Percentiles rank a stretch among this genome's conserved stretches.
These are phyloP conservation scores for Parnassius orleans DNA, from an alignment of 2,888 invertebrate genomes.

Conservation along the genomic window DNA sequence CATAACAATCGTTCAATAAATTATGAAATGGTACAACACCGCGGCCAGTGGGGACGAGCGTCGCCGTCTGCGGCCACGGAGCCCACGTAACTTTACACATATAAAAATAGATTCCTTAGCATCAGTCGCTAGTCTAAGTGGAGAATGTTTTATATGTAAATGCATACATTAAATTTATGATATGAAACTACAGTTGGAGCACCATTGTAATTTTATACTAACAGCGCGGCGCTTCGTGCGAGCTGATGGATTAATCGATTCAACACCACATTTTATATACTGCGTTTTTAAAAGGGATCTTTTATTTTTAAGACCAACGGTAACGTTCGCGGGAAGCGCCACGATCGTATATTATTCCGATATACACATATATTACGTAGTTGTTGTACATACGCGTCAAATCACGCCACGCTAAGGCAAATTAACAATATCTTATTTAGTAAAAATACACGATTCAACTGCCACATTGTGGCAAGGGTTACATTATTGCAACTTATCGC, in stretches of 20 bases:
- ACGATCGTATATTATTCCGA: neutral
- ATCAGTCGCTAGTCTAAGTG: conserved; percentile 56
- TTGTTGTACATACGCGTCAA: conserved; percentile 9
- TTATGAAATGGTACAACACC: conserved; percentile 37
- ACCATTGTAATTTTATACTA: conserved; percentile 57
- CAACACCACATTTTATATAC: too few relatives aligned
- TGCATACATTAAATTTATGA: conserved; percentile 73
- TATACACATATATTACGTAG: neutral
- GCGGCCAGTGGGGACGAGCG: neutral
- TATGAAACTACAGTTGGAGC: conserved; percentile 76
- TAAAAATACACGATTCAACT: conserved; percentile 2
- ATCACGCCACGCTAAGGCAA: conserved; percentile 12
- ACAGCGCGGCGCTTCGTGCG: conserved; percentile 12
- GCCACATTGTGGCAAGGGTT: neutral
- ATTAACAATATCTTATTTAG: conserved; percentile 6
- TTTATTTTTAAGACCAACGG: neutral
- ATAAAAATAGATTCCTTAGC: conserved; percentile 73
- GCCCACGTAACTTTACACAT: conserved; percentile 41
- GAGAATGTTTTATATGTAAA: conserved; percentile 67
- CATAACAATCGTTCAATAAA: conserved; percentile 56
- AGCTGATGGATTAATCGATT: too few relatives aligned
- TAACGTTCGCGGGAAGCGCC: neutral
- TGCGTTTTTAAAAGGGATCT: too few relatives aligned
- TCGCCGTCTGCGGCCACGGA: conserved; percentile 18
- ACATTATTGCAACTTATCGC: neutral